phyloP scores from a whole-genome alignment of 2,113 vertebrate genomes.

The Bungarus multicinctus region DNA sequence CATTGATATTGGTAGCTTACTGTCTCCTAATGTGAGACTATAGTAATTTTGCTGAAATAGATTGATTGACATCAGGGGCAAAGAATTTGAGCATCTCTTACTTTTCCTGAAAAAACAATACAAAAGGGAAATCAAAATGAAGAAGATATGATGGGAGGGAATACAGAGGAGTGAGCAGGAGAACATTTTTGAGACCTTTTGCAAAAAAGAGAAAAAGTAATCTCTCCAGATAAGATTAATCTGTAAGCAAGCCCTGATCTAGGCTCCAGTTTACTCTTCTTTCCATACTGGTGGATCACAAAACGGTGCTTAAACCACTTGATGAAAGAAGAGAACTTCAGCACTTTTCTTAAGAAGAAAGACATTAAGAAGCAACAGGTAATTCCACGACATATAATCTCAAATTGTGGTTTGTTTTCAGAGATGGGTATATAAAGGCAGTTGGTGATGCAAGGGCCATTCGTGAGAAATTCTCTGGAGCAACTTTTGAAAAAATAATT shows the following conservation, averaged over 20 bases:
- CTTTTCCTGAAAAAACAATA: background rate
- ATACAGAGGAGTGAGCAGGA: background rate
- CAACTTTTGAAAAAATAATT: conserved; percentile 81
- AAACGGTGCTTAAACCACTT: background rate
- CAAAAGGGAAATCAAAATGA: background rate
- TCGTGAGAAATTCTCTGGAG: conserved; percentile 70
- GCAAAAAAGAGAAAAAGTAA: background rate
- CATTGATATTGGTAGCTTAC: background rate
- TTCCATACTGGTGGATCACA: background rate
- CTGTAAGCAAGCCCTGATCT: background rate
- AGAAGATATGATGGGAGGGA: no score
- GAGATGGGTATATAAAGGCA: conserved; percentile 86
- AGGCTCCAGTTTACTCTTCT: background rate
- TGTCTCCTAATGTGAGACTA: background rate
- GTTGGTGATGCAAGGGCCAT: conserved; percentile 81
- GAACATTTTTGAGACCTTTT: background rate
- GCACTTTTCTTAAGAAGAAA: background rate
- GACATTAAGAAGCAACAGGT: background rate
- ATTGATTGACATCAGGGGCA: background rate
- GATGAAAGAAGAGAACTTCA: background rate
- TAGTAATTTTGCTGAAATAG: background rate
- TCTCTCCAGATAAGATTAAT: background rate
- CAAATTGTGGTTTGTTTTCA: conserved; percentile 44
- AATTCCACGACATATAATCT: background rate
- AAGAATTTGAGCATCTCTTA: background rate